Evolutionary conservation across 1,140 invertebrate species (phyloP).

Genomic region (Bombus ignitus): DNA sequence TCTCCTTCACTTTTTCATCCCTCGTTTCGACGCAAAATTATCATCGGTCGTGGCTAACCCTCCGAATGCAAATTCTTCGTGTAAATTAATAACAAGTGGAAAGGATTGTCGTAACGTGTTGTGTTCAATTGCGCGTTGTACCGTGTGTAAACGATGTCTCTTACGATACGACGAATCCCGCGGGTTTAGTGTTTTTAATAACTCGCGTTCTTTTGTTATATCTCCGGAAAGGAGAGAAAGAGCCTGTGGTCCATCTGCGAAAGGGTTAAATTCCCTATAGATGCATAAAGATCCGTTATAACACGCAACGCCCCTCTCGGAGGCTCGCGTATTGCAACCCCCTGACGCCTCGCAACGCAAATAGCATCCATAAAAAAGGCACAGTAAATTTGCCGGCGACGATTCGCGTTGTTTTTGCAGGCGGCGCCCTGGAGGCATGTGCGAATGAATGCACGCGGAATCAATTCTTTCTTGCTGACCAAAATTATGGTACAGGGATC

Average conservation of each 20-base stretch:
- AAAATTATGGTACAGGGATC: constrained; percentile 31
- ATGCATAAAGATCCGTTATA: not conserved
- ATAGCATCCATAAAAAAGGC: constrained; percentile 65
- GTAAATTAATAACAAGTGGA: not conserved
- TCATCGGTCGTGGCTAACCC: not conserved
- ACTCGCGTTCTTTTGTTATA: too few relatives aligned
- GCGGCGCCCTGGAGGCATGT: constrained; percentile 40
- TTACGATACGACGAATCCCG: too few relatives aligned
- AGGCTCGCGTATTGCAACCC: constrained; percentile 45
- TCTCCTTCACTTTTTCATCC: constrained; percentile 20
- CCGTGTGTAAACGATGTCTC: too few relatives aligned
- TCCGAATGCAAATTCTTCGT: not conserved
- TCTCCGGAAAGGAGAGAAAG: too few relatives aligned
- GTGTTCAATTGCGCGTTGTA: too few relatives aligned
- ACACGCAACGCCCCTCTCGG: not conserved
- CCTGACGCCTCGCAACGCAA: constrained; percentile 26
- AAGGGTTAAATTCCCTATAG: not conserved
- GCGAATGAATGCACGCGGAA: constrained; percentile 7
- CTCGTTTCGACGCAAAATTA: not conserved
- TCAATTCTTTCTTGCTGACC: constrained; percentile 30
- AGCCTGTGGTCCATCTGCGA: too few relatives aligned
- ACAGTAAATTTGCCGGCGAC: constrained; percentile 72
- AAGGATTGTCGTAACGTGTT: not conserved
- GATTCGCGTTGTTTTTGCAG: constrained; percentile 71
- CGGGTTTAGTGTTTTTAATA: too few relatives aligned